These are phyloP conservation scores for Teleopsis dalmanni DNA, from an alignment of 1,140 invertebrate genomes.

Conservation along the genomic window DNA sequence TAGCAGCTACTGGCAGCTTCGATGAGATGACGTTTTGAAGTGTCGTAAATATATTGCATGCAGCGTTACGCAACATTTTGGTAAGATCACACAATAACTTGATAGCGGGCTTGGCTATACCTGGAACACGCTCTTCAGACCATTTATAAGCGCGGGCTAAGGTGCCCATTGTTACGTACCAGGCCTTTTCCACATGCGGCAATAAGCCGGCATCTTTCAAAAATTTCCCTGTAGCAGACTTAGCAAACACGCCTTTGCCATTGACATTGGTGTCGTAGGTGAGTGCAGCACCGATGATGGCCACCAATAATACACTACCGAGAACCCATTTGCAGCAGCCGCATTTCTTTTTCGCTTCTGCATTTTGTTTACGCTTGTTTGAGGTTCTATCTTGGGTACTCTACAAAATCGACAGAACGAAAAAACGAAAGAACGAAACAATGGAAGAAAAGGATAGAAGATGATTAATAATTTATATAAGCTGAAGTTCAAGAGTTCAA, in stretches of 20 bases:
- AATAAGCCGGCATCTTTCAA: slow-evolving; percentile 54
- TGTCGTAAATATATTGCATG: slow-evolving; percentile 48
- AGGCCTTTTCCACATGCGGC: slow-evolving; percentile 53
- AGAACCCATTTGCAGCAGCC: slow-evolving; percentile 52
- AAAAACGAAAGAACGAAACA: background rate
- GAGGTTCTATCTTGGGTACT: slow-evolving; percentile 29
- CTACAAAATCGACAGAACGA: slow-evolving; percentile 14
- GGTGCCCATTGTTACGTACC: slow-evolving; percentile 50
- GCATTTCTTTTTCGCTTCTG: slow-evolving; percentile 30
- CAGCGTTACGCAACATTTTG: slow-evolving; percentile 49
- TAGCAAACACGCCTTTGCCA: slow-evolving; percentile 39
- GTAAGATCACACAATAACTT: slow-evolving; percentile 52
- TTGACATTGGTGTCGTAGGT: slow-evolving; percentile 40
- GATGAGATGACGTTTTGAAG: slow-evolving; percentile 46
- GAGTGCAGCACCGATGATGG: slow-evolving; percentile 45
- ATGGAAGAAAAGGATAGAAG: background rate
- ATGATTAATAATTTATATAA: too few relatives aligned
- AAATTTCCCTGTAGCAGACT: slow-evolving; percentile 47
- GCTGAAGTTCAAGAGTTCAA: too few relatives aligned
- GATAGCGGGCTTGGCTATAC: slow-evolving; percentile 55
- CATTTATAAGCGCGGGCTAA: slow-evolving; percentile 53
- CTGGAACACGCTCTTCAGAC: slow-evolving; percentile 58
- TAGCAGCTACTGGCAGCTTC: slow-evolving; percentile 55
- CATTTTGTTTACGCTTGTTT: slow-evolving; percentile 37
- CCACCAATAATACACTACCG: slow-evolving; percentile 48